phyloP scores from a whole-genome alignment of 1,140 invertebrate species.

The Tetranychus urticae region DNA sequence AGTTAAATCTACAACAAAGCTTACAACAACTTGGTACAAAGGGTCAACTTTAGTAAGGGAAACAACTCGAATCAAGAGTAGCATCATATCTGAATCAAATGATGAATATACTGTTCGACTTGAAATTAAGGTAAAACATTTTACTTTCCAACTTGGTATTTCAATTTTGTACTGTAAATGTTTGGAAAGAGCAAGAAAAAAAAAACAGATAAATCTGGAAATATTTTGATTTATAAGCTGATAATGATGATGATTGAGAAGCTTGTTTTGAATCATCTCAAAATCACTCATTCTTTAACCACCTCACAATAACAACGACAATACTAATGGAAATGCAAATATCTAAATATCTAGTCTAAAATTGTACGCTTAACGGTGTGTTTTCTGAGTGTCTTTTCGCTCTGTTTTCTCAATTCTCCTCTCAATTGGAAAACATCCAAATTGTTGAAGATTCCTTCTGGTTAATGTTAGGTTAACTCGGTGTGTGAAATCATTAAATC shows the following conservation, averaged over 20 bases:
- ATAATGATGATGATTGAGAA: too few relatives aligned
- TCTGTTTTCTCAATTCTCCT: not conserved
- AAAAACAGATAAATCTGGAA: too few relatives aligned
- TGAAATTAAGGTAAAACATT: constrained; percentile 44
- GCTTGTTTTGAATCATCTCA: too few relatives aligned
- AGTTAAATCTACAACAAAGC: constrained; percentile 73
- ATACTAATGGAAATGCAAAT: not conserved
- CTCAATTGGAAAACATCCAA: not conserved
- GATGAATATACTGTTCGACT: constrained; percentile 70
- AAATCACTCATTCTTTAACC: too few relatives aligned
- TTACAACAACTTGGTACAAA: constrained; percentile 67
- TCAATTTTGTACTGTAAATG: too few relatives aligned
- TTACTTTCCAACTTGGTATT: too few relatives aligned
- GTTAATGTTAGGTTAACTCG: not conserved
- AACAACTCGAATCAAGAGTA: constrained; percentile 60
- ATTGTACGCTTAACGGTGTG: not conserved
- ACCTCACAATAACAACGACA: too few relatives aligned
- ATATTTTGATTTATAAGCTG: too few relatives aligned
- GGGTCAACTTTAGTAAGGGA: constrained; percentile 59
- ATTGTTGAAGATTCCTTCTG: not conserved
- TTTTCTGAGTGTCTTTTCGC: not conserved
- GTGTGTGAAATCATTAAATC: too few relatives aligned
- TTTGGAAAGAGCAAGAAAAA: too few relatives aligned
- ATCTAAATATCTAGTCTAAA: not conserved
- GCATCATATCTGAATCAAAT: constrained; percentile 41